Percentiles rank a stretch among this genome's conserved stretches.
Evolutionary conservation across 1,140 invertebrate genomes (phyloP).

Genomic region (Hestina assimilis): DNA sequence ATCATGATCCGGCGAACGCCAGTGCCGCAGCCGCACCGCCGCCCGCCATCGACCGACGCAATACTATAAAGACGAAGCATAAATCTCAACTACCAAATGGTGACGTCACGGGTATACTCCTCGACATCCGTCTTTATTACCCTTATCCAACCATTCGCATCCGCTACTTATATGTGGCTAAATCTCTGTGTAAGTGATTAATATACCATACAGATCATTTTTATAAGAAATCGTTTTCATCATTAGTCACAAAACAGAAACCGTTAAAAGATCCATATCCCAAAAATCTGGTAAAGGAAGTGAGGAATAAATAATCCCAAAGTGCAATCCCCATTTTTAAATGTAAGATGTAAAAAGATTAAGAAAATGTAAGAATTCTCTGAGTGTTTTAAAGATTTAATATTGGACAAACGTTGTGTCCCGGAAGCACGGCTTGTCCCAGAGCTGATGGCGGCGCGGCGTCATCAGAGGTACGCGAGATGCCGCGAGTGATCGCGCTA

Average conservation of each 20-base stretch:
- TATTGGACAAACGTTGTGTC: conserved; percentile 21
- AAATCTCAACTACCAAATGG: conserved; percentile 40
- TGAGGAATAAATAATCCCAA: too few relatives aligned
- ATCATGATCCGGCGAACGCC: conserved; percentile 41
- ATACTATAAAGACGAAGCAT: conserved; percentile 42
- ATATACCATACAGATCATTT: too few relatives aligned
- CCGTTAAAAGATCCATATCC: too few relatives aligned
- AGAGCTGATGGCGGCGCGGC: conserved; percentile 33
- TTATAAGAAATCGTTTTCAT: too few relatives aligned
- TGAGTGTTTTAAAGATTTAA: not conserved
- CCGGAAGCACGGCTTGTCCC: conserved; percentile 40
- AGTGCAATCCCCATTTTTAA: too few relatives aligned
- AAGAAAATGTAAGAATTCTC: not conserved
- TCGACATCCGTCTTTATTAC: conserved; percentile 2
- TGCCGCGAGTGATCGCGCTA: conserved; percentile 64
- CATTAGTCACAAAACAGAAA: too few relatives aligned
- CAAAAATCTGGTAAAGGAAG: too few relatives aligned
- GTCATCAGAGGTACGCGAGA: conserved; percentile 49
- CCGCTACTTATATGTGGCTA: too few relatives aligned
- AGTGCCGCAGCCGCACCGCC: conserved; percentile 39
- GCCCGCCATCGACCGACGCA: conserved; percentile 43
- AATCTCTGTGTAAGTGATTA: too few relatives aligned
- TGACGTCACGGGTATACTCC: conserved; percentile 37
- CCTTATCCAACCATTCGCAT: not conserved
- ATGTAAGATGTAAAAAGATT: not conserved